These are phyloP conservation scores for Phengaris alcon DNA, from an alignment of 2,888 invertebrate species.

Conservation along the genomic window DNA sequence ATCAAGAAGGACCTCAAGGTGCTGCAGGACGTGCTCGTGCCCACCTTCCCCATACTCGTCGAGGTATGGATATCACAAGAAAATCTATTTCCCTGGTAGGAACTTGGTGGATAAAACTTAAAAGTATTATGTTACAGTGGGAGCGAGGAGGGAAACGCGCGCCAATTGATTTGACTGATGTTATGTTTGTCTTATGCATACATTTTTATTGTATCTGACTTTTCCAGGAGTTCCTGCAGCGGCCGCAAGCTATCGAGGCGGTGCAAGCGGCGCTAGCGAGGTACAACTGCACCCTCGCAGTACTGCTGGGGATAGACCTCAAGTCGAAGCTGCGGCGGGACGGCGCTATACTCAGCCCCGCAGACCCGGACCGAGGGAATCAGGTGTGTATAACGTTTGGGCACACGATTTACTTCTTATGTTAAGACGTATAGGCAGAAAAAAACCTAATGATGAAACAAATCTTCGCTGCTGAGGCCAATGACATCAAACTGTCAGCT, in stretches of 20 bases:
- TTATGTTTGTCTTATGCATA: too few species aligned
- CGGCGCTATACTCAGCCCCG: conserved; percentile 71
- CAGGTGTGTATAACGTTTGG: neutral
- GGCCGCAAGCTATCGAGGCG: conserved; percentile 66
- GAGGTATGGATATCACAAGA: conserved; percentile 63
- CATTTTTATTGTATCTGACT: too few species aligned
- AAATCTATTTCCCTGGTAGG: neutral
- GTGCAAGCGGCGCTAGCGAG: conserved; percentile 70
- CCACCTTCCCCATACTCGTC: conserved; percentile 81
- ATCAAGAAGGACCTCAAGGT: conserved; percentile 88
- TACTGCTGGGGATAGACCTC: conserved; percentile 83
- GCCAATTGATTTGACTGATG: too few species aligned
- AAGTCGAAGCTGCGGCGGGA: conserved; percentile 77
- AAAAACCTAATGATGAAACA: too few species aligned
- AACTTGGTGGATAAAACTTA: neutral
- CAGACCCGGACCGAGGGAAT: conserved; percentile 32
- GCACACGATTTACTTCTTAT: neutral
- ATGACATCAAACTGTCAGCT: too few species aligned
- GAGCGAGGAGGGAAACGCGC: too few species aligned
- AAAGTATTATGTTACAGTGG: neutral
- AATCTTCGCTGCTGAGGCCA: too few species aligned
- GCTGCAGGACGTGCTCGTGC: conserved; percentile 71
- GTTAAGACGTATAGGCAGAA: too few species aligned
- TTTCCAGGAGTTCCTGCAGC: conserved; percentile 73
- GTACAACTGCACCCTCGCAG: conserved; percentile 61